phyloP scores from a whole-genome alignment of 1,140 invertebrate genomes.

The Steinernema khuongi region DNA sequence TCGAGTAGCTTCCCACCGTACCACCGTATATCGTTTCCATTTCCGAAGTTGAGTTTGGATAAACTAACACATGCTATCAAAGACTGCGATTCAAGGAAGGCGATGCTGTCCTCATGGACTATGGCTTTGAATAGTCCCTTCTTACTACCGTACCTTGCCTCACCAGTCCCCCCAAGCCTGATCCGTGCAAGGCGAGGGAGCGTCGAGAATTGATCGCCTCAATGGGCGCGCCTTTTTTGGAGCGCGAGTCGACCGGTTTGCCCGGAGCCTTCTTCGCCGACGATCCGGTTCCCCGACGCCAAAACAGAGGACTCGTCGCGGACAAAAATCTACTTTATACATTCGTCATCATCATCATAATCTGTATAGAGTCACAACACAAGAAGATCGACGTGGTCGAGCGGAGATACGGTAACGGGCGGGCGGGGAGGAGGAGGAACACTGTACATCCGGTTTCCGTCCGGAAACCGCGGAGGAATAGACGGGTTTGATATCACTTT shows the following conservation, averaged over 20 bases:
- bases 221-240: not conserved
- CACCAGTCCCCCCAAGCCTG: too few relatives aligned
- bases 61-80: too few relatives aligned
- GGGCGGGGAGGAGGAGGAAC: too few relatives aligned
- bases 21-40: too few relatives aligned
- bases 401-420: constrained; percentile 11
- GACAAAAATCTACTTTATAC: constrained; percentile 17
- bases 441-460: not conserved
- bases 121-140: too few relatives aligned
- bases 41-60: too few relatives aligned
- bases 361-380: constrained; percentile 14
- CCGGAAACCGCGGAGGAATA: not conserved
- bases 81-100: too few relatives aligned
- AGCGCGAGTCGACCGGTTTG: not conserved
- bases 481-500: constrained; percentile 14
- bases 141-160: too few relatives aligned
- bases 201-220: constrained; percentile 15
- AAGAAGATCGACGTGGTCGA: not conserved
- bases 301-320: constrained; percentile 5
- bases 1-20: too few relatives aligned
- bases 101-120: too few relatives aligned
- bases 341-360: constrained; percentile 15
- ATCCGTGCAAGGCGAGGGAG: too few relatives aligned
- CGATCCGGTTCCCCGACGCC: not conserved
- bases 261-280: not conserved